phyloP scores from a whole-genome alignment of 2,113 vertebrate genomes.

The Microcebus lehilahytsara region DNA sequence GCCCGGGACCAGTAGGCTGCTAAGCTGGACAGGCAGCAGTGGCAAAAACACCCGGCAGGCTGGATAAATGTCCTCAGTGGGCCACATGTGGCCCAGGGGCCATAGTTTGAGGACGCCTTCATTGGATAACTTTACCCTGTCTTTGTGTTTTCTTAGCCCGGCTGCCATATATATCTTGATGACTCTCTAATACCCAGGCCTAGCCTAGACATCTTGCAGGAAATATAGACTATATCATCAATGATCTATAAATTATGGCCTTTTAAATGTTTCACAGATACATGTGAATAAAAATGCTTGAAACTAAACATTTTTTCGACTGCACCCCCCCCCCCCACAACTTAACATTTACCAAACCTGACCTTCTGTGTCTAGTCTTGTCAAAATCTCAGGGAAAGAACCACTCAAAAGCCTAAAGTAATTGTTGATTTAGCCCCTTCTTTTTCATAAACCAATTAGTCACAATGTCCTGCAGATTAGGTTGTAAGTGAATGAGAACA shows the following conservation, averaged over 20 bases:
- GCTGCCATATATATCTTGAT: background rate
- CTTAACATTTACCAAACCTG: background rate
- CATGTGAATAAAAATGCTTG: background rate
- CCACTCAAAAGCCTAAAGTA: background rate
- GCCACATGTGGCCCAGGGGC: no score
- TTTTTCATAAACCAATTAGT: background rate
- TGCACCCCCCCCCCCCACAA: accelerated
- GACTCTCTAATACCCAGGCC: background rate
- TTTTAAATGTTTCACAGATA: background rate
- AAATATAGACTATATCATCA: background rate
- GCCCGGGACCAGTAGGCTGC: no score
- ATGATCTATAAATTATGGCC: background rate
- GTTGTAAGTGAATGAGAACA: background rate
- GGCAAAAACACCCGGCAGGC: no score
- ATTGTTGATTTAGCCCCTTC: background rate
- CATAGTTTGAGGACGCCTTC: no score
- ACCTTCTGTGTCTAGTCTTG: background rate
- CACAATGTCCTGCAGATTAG: background rate
- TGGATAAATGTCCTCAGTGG: no score
- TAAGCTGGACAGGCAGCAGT: no score
- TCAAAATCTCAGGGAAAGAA: background rate
- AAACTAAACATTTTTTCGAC: background rate
- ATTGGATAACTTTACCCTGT: background rate
- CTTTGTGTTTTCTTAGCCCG: background rate
- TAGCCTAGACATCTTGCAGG: background rate